Conservation (phyloP, 2,113 vertebrate species). For the Neopipo cinnamomea region DNA sequence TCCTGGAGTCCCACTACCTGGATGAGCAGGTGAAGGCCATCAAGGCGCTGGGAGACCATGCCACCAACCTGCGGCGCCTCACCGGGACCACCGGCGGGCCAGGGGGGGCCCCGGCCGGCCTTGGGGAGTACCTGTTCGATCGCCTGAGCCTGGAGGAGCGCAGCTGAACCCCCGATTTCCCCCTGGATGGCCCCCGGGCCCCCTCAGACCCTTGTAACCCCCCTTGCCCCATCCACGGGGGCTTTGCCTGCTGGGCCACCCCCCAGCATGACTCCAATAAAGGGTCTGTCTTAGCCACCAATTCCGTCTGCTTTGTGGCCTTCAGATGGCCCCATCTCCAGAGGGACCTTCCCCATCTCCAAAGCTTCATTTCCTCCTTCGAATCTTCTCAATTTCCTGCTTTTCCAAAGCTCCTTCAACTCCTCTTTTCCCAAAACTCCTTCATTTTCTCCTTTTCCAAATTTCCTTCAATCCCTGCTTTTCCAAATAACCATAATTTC, state of each 20-base stretch:
- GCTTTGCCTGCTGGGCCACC: background rate
- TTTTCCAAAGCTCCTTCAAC: too few species aligned
- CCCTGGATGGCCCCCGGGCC: background rate
- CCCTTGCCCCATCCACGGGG: background rate
- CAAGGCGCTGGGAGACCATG: conserved; percentile 73
- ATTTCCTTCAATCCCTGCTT: too few species aligned
- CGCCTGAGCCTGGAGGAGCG: conserved; percentile 56
- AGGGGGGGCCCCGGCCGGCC: background rate
- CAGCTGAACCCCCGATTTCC: background rate
- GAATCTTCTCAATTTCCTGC: too few species aligned
- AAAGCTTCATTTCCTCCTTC: too few species aligned
- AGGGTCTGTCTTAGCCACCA: background rate
- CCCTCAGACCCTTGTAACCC: background rate
- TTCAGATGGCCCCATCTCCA: too few species aligned
- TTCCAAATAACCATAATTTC: too few species aligned
- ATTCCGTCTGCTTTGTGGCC: too few species aligned
- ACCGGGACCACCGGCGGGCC: fast-evolving
- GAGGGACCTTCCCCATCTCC: too few species aligned
- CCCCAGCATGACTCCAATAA: conserved; percentile 33
- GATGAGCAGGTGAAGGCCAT: conserved; percentile 8
- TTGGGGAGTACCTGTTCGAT: conserved; percentile 64
- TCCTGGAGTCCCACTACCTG: conserved; percentile 54
- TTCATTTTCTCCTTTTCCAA: too few species aligned
- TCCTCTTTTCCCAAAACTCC: too few species aligned
- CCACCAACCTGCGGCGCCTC: conserved; percentile 78